phyloP scores from a whole-genome alignment of 2,888 invertebrate genomes.

The Spisula subtruncata region DNA sequence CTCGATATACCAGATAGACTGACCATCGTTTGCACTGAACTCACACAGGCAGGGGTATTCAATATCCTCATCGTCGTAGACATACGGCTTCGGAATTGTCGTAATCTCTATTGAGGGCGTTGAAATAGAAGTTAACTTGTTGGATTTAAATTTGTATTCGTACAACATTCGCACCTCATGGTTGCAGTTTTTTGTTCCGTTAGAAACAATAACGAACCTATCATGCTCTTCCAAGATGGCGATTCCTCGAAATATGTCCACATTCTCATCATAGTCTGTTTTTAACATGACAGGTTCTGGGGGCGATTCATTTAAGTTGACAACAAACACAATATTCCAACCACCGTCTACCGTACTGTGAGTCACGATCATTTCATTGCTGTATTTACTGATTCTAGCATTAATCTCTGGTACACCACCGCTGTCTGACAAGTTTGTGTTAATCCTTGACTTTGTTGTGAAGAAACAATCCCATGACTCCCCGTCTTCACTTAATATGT shows the following conservation, averaged over 20 bases:
- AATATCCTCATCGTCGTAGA: slow-evolving; percentile 50
- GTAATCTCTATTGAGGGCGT: slow-evolving; percentile 23
- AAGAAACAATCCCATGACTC: slow-evolving; percentile 58
- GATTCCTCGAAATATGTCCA: slow-evolving; percentile 52
- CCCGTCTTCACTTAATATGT: slow-evolving; percentile 33
- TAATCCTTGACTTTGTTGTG: slow-evolving; percentile 34
- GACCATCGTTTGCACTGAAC: slow-evolving; percentile 40
- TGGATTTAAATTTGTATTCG: slow-evolving; percentile 64
- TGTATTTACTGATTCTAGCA: slow-evolving; percentile 55
- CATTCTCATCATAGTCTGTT: slow-evolving; percentile 50
- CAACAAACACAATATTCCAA: slow-evolving; percentile 53
- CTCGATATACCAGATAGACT: slow-evolving; percentile 59
- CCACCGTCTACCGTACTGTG: slow-evolving; percentile 54
- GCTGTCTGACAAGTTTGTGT: slow-evolving; percentile 41
- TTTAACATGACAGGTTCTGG: slow-evolving; percentile 45
- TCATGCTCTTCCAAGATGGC: slow-evolving; percentile 53
- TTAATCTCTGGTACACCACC: slow-evolving; percentile 54
- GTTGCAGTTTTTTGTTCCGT: slow-evolving; percentile 49
- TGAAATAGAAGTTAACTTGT: slow-evolving; percentile 39
- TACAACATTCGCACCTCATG: slow-evolving; percentile 44
- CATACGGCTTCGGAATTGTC: slow-evolving; percentile 46
- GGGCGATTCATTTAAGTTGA: slow-evolving; percentile 34
- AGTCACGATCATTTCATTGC: slow-evolving; percentile 64
- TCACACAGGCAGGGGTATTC: slow-evolving; percentile 59
- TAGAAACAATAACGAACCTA: slow-evolving; percentile 49